Conservation (phyloP, 2,113 vertebrate genomes). For the Triplophysa dalaica region DNA sequence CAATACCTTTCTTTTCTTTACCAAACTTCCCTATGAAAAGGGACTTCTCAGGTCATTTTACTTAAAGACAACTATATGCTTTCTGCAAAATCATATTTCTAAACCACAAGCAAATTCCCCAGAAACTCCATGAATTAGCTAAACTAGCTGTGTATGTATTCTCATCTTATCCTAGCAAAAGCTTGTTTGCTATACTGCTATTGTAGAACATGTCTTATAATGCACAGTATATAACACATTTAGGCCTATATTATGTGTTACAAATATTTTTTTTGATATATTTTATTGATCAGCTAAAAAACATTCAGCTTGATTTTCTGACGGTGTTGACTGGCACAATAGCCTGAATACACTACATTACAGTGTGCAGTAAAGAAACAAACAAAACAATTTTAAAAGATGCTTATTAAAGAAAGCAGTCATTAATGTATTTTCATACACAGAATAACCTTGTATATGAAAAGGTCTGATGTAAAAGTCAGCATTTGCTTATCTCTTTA, state of each 20-base stretch:
- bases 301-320: neutral
- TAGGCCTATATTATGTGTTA: no score
- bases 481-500: conserved; percentile 69
- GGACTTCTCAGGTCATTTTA: neutral
- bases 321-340: neutral
- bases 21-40: conserved; percentile 5
- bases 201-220: no score
- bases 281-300: no score
- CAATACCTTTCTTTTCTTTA: neutral
- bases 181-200: neutral
- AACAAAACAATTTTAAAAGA: neutral
- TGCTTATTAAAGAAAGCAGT: neutral
- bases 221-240: no score
- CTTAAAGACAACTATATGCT: neutral
- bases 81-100: conserved; percentile 13
- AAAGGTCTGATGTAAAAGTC: conserved; percentile 47
- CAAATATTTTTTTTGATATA: no score
- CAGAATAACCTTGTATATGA: conserved; percentile 28
- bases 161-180: neutral
- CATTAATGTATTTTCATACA: neutral
- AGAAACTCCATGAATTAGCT: conserved; percentile 7
- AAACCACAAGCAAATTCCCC: conserved; percentile 18
- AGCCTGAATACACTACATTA: neutral
- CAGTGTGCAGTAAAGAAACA: neutral
- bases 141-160: neutral